These are phyloP conservation scores for Esox niger DNA, from an alignment of 2,113 vertebrate species.

Conservation along the genomic window DNA sequence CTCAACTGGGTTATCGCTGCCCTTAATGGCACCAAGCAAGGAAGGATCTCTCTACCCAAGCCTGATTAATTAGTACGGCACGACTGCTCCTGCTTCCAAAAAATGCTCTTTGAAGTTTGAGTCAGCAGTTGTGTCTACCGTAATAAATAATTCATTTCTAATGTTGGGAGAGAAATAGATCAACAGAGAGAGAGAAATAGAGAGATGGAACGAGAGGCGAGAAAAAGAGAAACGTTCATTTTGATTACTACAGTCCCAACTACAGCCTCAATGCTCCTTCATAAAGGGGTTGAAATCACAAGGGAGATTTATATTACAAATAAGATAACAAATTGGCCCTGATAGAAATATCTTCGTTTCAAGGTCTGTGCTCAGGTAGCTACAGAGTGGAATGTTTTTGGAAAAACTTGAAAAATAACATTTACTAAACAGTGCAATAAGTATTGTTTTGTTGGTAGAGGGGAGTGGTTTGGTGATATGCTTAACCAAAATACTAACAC, in stretches of 20 bases:
- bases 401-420: too few relatives aligned
- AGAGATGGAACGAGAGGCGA: too few relatives aligned
- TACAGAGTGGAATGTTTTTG: neutral
- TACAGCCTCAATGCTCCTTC: constrained; percentile 6
- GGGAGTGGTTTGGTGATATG: too few relatives aligned
- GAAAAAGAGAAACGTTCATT: constrained; percentile 14
- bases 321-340: constrained; percentile 11
- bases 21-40: constrained; percentile 11
- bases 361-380: too few relatives aligned
- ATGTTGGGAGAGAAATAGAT: constrained; percentile 6
- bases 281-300: constrained; percentile 22
- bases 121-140: constrained; percentile 47
- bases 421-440: neutral
- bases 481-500: too few relatives aligned
- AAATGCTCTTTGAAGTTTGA: constrained; percentile 45
- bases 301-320: constrained; percentile 30
- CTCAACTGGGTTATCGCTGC: neutral
- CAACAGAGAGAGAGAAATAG: neutral
- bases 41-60: constrained; percentile 22
- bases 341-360: constrained; percentile 2
- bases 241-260: constrained; percentile 38
- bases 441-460: neutral
- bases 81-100: constrained; percentile 20
- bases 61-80: constrained; percentile 45
- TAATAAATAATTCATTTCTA: constrained; percentile 55